phyloP scores from a whole-genome alignment of 2,888 invertebrate genomes.

The Epinotia nisella region DNA sequence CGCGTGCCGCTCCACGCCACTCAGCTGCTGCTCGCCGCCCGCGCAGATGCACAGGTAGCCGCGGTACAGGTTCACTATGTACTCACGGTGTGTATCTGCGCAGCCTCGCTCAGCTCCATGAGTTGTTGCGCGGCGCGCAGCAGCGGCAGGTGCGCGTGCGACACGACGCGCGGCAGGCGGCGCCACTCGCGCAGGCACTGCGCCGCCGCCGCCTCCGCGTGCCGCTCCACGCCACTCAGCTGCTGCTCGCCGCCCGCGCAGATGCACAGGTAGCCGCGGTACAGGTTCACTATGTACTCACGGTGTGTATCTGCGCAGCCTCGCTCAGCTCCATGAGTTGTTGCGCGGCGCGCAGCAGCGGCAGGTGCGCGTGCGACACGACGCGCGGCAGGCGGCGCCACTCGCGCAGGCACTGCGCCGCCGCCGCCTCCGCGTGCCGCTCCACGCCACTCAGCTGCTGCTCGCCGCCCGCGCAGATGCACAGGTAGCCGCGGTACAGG shows the following conservation, averaged over 20 bases:
- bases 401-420: too few species aligned
- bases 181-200: conserved; percentile 98
- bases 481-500: too few species aligned
- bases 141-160: conserved; percentile 96
- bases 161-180: conserved; percentile 95
- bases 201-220: conserved; percentile 95
- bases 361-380: too few species aligned
- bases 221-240: conserved; percentile 88
- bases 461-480: too few species aligned
- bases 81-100: conserved; percentile 82
- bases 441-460: too few species aligned
- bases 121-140: conserved; percentile 98
- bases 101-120: conserved; percentile 86
- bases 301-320: too few species aligned
- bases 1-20: conserved; percentile 91
- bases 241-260: conserved; percentile 90
- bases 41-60: conserved; percentile 97
- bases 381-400: too few species aligned
- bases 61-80: conserved; percentile 91
- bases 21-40: conserved; percentile 86
- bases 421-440: too few species aligned
- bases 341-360: too few species aligned
- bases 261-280: conserved; percentile 96
- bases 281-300: conserved; percentile 95
- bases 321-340: too few species aligned